phyloP scores from a whole-genome alignment of 92 coral and sea anemone genomes.

The Epizoanthus rinbou region DNA sequence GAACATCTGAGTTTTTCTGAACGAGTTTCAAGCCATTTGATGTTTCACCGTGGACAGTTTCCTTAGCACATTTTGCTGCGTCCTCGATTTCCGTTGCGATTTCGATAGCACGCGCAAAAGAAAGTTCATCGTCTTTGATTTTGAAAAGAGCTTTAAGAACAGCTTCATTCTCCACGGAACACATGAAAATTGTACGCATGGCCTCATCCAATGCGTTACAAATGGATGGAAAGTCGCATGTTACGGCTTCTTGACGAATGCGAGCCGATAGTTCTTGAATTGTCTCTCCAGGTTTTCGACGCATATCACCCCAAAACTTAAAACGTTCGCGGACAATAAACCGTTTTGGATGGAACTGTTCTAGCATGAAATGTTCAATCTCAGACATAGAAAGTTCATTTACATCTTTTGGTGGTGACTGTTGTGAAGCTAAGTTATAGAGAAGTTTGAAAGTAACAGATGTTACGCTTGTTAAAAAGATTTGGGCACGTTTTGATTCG shows the following conservation, averaged over 20 bases:
- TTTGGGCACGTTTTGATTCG: too few relatives aligned
- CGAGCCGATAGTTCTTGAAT: neutral
- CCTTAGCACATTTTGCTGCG: conserved; percentile 44
- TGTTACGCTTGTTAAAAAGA: too few relatives aligned
- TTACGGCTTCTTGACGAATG: conserved; percentile 27
- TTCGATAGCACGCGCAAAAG: conserved; percentile 33
- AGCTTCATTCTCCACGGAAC: conserved; percentile 40
- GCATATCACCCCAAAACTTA: conserved; percentile 16
- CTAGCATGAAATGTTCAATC: neutral
- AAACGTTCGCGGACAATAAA: conserved; percentile 10
- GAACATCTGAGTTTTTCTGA: conserved; percentile 12
- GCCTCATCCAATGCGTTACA: too few relatives aligned
- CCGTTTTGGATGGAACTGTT: conserved; percentile 21
- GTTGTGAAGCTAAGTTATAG: too few relatives aligned
- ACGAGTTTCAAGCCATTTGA: conserved; percentile 8
- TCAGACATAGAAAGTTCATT: neutral
- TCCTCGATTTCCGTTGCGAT: conserved; percentile 39
- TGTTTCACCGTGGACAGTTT: conserved; percentile 36
- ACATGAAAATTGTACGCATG: conserved; percentile 35
- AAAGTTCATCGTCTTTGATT: conserved; percentile 42
- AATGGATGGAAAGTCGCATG: conserved; percentile 32
- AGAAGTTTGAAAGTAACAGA: too few relatives aligned
- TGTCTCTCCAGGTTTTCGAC: conserved; percentile 15
- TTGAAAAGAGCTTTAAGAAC: conserved; percentile 39
- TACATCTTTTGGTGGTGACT: neutral